Percentiles rank a stretch among this genome's conserved stretches.
phyloP scores from a whole-genome alignment of 1,140 invertebrate species.

The Euura saliciscinereae region DNA sequence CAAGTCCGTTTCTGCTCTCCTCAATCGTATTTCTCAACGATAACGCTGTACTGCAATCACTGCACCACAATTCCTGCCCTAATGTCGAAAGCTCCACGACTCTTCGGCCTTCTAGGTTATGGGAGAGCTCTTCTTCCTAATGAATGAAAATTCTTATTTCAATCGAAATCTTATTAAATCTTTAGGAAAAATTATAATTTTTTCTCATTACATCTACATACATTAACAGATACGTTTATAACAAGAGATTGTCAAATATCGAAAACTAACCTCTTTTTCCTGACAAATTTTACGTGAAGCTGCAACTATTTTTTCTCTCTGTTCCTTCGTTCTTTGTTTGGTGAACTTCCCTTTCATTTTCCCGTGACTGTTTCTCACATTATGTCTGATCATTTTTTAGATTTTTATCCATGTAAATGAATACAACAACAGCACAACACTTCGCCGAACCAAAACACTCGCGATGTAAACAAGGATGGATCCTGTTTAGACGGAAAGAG shows the following conservation, averaged over 20 bases:
- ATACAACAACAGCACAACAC: no score
- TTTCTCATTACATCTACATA: neutral
- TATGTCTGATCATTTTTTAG: neutral
- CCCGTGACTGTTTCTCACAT: neutral
- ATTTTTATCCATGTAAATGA: no score
- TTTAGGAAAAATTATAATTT: neutral
- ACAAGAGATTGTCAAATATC: neutral
- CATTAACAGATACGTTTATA: neutral
- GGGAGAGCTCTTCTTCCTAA: neutral
- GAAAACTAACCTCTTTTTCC: neutral
- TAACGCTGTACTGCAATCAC: neutral
- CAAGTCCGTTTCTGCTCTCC: slow-evolving; percentile 8
- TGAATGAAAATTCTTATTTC: neutral
- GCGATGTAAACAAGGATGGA: no score
- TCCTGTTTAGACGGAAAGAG: no score
- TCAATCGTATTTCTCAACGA: slow-evolving; percentile 1
- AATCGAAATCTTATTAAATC: neutral
- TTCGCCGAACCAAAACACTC: no score
- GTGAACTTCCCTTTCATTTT: neutral
- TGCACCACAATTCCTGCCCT: neutral
- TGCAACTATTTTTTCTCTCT: neutral
- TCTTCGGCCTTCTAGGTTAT: neutral
- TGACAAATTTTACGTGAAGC: neutral
- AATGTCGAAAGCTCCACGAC: neutral
- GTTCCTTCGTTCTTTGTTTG: neutral